These are phyloP conservation scores for Acrocyrtus sp. DNA, from an alignment of 2,888 invertebrate genomes.

Conservation along the genomic window DNA sequence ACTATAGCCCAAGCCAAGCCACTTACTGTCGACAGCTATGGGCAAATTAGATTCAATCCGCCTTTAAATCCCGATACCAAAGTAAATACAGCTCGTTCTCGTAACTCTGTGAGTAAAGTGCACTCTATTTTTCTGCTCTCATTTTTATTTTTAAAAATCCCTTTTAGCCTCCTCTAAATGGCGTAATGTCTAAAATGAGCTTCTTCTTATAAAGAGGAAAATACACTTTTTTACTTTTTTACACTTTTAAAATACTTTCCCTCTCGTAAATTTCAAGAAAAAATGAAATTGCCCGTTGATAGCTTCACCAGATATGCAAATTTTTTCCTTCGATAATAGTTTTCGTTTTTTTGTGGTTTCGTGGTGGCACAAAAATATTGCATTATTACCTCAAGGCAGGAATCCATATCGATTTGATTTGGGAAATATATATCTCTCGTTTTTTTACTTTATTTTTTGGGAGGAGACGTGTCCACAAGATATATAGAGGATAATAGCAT, in stretches of 20 bases:
- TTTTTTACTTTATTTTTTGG: slow-evolving; percentile 31
- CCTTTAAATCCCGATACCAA: slow-evolving; percentile 50
- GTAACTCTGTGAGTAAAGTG: slow-evolving; percentile 14
- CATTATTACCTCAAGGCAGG: slow-evolving; percentile 1
- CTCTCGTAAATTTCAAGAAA: too few relatives aligned
- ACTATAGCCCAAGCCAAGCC: background rate
- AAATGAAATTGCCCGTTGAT: too few relatives aligned
- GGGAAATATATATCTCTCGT: slow-evolving; percentile 1
- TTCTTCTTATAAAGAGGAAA: background rate
- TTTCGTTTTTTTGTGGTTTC: too few relatives aligned
- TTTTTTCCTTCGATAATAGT: too few relatives aligned
- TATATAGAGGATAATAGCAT: slow-evolving; percentile 10
- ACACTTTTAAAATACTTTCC: too few relatives aligned
- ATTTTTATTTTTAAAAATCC: too few relatives aligned
- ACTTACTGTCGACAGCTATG: slow-evolving; percentile 38
- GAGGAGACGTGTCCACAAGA: slow-evolving; percentile 39
- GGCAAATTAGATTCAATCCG: slow-evolving; percentile 49
- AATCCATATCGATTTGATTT: slow-evolving; percentile 42
- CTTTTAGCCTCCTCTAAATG: background rate
- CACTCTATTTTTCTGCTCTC: too few relatives aligned
- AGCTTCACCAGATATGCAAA: too few relatives aligned
- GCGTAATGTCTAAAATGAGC: background rate
- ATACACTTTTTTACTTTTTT: too few relatives aligned
- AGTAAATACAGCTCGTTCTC: slow-evolving; percentile 47
- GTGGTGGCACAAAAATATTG: too few relatives aligned